Percentiles rank a stretch among this genome's conserved stretches.
These are phyloP conservation scores for Caenorhabditis remanei DNA, from an alignment of 1,140 invertebrate species.

Conservation along the genomic window DNA sequence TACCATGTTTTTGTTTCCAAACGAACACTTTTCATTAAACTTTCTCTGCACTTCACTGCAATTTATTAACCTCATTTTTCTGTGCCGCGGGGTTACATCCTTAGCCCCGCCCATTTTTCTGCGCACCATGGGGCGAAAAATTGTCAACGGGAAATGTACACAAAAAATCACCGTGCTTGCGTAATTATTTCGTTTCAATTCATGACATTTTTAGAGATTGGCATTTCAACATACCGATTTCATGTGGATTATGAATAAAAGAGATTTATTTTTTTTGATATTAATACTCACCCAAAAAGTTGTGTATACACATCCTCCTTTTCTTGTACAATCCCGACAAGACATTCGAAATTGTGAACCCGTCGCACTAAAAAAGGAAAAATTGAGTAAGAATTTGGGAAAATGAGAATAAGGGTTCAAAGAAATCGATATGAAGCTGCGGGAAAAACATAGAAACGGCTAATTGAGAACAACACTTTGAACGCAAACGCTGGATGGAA, in stretches of 20 bases:
- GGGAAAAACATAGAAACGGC: not conserved
- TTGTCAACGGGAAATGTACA: too few relatives aligned
- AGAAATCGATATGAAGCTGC: slow-evolving; percentile 19
- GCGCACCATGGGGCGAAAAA: too few relatives aligned
- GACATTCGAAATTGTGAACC: slow-evolving; percentile 34
- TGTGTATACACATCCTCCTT: slow-evolving; percentile 51
- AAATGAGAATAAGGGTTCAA: not conserved
- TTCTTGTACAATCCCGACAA: slow-evolving; percentile 43
- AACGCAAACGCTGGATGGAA: not conserved
- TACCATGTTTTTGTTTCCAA: too few relatives aligned
- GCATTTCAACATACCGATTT: not conserved
- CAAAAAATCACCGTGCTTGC: too few relatives aligned
- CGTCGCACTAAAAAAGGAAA: slow-evolving; percentile 7
- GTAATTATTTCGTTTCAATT: slow-evolving; percentile 14
- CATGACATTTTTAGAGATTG: not conserved
- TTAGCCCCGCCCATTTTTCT: too few relatives aligned
- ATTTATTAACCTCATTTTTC: too few relatives aligned
- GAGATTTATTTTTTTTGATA: not conserved
- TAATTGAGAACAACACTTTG: not conserved
- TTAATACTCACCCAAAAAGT: slow-evolving; percentile 31
- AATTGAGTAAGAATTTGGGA: too few relatives aligned
- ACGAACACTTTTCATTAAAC: too few relatives aligned
- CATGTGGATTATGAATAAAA: not conserved
- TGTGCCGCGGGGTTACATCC: too few relatives aligned
- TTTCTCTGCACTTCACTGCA: too few relatives aligned